Percentiles rank a stretch among this genome's conserved stretches.
These are phyloP conservation scores for Horisme vitalbata DNA, from an alignment of 2,888 invertebrate species.

Conservation along the genomic window DNA sequence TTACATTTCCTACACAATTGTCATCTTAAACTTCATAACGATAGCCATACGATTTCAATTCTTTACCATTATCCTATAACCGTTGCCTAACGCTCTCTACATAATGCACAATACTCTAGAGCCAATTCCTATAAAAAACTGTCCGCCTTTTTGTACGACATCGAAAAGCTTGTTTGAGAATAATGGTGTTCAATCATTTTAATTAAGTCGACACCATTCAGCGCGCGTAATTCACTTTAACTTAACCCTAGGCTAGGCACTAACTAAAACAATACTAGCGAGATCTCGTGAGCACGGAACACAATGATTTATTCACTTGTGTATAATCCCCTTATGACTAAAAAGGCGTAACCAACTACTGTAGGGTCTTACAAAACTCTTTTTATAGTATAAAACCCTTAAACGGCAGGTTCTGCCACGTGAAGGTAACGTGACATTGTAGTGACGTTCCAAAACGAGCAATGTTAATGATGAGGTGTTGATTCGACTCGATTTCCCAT, in stretches of 20 bases:
- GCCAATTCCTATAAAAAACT: slow-evolving; percentile 51
- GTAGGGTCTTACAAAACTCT: slow-evolving; percentile 56
- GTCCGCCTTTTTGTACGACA: slow-evolving; percentile 39
- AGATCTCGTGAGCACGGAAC: slow-evolving; percentile 82
- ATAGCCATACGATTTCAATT: slow-evolving; percentile 17
- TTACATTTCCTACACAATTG: slow-evolving; percentile 32
- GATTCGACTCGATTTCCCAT: no score
- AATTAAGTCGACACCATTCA: slow-evolving; percentile 48
- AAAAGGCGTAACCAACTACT: slow-evolving; percentile 74
- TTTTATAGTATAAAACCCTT: no score
- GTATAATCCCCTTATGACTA: slow-evolving; percentile 66
- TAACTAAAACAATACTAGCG: slow-evolving; percentile 80
- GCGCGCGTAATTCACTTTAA: slow-evolving; percentile 67
- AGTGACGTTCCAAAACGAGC: no score
- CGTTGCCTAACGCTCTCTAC: slow-evolving; percentile 48
- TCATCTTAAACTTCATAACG: slow-evolving; percentile 22
- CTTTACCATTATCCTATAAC: slow-evolving; percentile 19
- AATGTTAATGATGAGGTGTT: no score
- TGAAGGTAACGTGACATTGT: no score
- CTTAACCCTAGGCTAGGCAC: slow-evolving; percentile 72
- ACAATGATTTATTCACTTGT: slow-evolving; percentile 60
- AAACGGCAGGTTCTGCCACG: no score
- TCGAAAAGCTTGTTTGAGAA: slow-evolving; percentile 54
- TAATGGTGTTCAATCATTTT: slow-evolving; percentile 44
- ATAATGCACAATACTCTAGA: slow-evolving; percentile 44